Evolutionary conservation across 2,113 vertebrate genomes (phyloP).

Genomic region (Cyprinodon brontotheroides): DNA sequence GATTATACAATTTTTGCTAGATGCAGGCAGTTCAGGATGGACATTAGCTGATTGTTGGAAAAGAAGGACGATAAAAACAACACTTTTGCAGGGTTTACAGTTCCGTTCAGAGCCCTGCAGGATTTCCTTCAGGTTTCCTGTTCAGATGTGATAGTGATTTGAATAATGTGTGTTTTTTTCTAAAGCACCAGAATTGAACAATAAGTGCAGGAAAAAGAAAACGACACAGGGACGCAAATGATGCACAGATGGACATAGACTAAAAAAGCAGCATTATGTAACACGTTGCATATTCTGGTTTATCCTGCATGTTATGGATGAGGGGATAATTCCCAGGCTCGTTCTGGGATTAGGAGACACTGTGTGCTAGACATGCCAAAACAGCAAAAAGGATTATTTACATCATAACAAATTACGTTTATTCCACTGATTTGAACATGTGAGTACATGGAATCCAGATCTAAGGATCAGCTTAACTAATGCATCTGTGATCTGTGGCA

Average conservation of each 20-base stretch:
- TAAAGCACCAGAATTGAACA: conserved; percentile 9
- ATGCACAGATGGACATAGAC: conserved; percentile 56
- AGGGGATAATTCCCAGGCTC: conserved; percentile 36
- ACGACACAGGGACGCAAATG: conserved; percentile 22
- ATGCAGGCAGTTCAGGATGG: conserved; percentile 22
- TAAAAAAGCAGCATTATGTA: conserved; percentile 60
- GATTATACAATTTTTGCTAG: conserved; percentile 32
- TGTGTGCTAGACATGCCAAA: conserved; percentile 22
- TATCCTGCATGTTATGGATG: conserved; percentile 52
- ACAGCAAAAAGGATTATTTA: conserved; percentile 19
- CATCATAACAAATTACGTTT: neutral
- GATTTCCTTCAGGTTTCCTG: conserved; percentile 35
- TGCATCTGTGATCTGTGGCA: neutral
- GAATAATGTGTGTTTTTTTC: conserved; percentile 9
- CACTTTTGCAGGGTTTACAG: conserved; percentile 23
- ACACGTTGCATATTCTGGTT: conserved; percentile 50
- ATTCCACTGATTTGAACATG: neutral
- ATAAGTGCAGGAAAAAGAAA: conserved; percentile 22
- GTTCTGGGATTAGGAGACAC: conserved; percentile 42
- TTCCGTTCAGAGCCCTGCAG: conserved; percentile 36
- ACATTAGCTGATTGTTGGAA: conserved; percentile 31
- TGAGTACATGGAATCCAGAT: neutral
- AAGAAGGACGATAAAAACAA: conserved; percentile 14
- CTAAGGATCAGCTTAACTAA: neutral
- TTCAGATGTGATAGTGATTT: conserved; percentile 9